Evolutionary conservation across 2,888 invertebrate genomes (phyloP), one percentile per base, ranked within the genome.

Genomic region (Cataglyphis altisquamis): DNA sequence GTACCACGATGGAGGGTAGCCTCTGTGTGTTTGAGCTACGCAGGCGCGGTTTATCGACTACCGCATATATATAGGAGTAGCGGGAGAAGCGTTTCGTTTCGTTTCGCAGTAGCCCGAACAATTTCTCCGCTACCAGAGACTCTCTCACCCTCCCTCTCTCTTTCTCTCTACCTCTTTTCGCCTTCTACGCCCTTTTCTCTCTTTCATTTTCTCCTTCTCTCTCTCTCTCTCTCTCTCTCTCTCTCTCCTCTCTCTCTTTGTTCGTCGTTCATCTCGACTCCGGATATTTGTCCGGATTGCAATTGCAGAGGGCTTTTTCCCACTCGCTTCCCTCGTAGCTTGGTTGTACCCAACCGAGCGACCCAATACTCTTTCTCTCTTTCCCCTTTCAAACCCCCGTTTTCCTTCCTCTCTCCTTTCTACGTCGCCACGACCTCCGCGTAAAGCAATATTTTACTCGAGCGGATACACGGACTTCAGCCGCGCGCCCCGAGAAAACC

Each of bases 11-110:
- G 57, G 32, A 52, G 68, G 82, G 83, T 83, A 82, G 85, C 8
- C 63, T 87, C 83, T 86, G 88, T 88, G 86, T 86, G 87, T 89
- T 86, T 88, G 86, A 84, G 86, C 84, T 91, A 91, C 93, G 93
- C 93, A 92, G 86, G 92, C 93, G 93, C 93, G 92, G 91, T 93
- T 93, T 94, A 94, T 93, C 93, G 93, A 94, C 92, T 93, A 87
- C 89, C 88, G 90, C 91, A 89, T 91, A 89, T 91, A 89, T 88
- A 89, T 83, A 83, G 60, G 64, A 75, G 86, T 81, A 87, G 88
- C 86, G 89, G 86, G 88, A 87, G 88, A 89, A 91, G 87, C 90
- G 91, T 91, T 90, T 89, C 90, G 90, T 91, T 72, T 90, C 92
- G 90, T 91, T 90, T 91, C 91, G 90, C 91, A 88, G 91, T 90